A percentile compares a stretch with the other conserved stretches of the same genome.
These are phyloP conservation scores for Atethmia centrago DNA, from an alignment of 2,888 invertebrate species.

Conservation along the genomic window DNA sequence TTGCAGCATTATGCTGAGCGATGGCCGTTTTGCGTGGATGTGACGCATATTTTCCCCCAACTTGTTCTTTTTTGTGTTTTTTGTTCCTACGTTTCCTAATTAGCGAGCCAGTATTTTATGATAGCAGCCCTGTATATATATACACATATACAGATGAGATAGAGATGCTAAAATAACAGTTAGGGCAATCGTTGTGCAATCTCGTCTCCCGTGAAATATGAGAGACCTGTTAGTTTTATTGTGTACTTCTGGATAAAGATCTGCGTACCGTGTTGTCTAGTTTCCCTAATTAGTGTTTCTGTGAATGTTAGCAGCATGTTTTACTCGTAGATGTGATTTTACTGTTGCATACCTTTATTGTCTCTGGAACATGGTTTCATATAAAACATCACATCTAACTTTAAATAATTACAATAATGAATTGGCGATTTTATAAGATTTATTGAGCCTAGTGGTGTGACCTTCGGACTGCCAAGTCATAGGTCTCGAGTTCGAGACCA, in stretches of 20 bases:
- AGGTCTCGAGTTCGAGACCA: too few species aligned
- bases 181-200: constrained; percentile 60
- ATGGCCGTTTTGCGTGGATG: too few species aligned
- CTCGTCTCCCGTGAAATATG: constrained; percentile 71
- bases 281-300: constrained; percentile 77
- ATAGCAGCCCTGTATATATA: constrained; percentile 58
- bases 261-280: constrained; percentile 74
- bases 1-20: too few species aligned
- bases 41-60: too few species aligned
- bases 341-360: constrained; percentile 48
- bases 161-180: constrained; percentile 74
- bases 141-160: neutral
- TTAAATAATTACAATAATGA: neutral
- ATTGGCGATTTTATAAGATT: neutral
- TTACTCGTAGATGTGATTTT: constrained; percentile 48
- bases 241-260: constrained; percentile 76
- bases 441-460: too few species aligned
- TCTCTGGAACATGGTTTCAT: constrained; percentile 20
- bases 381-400: neutral
- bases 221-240: constrained; percentile 76
- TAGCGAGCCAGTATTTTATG: constrained; percentile 16
- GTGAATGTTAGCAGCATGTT: constrained; percentile 56
- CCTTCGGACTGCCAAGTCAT: too few species aligned
- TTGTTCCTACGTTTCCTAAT: constrained; percentile 9
- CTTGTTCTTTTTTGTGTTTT: too few species aligned